Evolutionary conservation across 2,797 vertebrate species (phyloP).

Genomic region (Ctenochaetus hawaiiensis): DNA sequence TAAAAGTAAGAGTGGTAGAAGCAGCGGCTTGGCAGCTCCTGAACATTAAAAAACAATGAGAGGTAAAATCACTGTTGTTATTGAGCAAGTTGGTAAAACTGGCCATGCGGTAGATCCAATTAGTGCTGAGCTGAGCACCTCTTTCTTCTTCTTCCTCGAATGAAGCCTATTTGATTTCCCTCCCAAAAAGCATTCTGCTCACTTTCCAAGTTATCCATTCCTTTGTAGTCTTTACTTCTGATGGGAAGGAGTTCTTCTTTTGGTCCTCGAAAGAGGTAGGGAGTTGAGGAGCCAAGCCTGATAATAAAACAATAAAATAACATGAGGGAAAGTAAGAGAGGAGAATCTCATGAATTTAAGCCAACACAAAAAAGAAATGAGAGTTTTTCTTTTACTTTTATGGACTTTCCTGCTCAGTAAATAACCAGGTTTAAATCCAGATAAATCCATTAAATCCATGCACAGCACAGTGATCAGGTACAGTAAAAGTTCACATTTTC

Average conservation of each 20-base stretch:
- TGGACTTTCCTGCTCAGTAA: background rate
- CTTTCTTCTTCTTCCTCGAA: background rate
- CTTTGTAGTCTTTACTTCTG: background rate
- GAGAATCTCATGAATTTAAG: background rate
- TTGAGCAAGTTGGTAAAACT: background rate
- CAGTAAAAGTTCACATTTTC: background rate
- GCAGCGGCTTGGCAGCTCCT: background rate
- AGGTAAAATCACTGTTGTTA: background rate
- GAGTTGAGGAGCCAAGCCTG: background rate
- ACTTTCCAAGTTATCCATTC: background rate
- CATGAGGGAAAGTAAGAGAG: background rate
- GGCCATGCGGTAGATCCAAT: background rate
- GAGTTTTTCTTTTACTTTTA: background rate
- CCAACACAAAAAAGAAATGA: background rate
- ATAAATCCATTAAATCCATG: background rate
- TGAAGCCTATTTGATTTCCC: background rate
- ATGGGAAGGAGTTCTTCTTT: background rate
- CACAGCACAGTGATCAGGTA: background rate
- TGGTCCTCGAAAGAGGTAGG: background rate
- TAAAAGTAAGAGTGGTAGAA: slow-evolving; percentile 10
- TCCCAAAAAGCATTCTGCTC: background rate
- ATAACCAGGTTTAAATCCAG: background rate
- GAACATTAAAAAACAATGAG: background rate
- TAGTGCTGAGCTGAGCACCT: background rate
- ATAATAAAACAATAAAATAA: background rate